phyloP scores from a whole-genome alignment of 2,888 invertebrate species.

The Drosophila mettleri region DNA sequence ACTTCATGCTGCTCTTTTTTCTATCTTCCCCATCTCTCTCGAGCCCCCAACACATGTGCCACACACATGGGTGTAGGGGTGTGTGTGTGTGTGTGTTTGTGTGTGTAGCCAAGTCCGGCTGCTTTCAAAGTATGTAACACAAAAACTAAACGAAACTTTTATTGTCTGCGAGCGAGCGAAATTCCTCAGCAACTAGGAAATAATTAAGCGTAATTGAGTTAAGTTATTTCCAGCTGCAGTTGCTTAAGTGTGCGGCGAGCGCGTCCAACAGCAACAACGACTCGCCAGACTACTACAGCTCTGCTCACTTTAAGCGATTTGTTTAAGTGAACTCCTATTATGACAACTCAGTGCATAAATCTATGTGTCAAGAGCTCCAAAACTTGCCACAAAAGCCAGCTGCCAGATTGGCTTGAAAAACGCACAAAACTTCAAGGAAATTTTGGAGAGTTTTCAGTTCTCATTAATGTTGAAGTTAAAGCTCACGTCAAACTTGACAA shows the following conservation, averaged over 20 bases:
- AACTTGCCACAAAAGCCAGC: not conserved
- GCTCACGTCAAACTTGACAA: not conserved
- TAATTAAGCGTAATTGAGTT: constrained; percentile 82
- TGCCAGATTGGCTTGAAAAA: not conserved
- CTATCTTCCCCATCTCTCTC: no score
- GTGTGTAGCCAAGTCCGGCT: constrained; percentile 22
- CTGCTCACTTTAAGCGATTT: constrained; percentile 56
- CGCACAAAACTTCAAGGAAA: not conserved
- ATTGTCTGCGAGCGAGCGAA: constrained; percentile 72
- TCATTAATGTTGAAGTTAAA: not conserved
- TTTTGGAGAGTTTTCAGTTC: not conserved
- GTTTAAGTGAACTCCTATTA: constrained; percentile 24
- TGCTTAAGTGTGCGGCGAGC: constrained; percentile 40
- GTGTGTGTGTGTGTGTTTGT: not conserved
- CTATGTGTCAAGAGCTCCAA: not conserved
- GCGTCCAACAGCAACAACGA: constrained; percentile 5
- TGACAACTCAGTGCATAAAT: constrained; percentile 8
- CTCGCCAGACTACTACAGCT: constrained; percentile 14
- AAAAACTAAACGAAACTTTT: constrained; percentile 76
- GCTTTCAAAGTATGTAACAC: constrained; percentile 44
- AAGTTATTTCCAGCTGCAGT: constrained; percentile 76
- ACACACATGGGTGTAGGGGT: constrained; percentile 10
- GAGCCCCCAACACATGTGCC: constrained; percentile 32
- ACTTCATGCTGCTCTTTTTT: not conserved
- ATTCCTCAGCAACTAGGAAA: constrained; percentile 79